Base-by-base conservation (phyloP, 2,888 invertebrate species). In the Abrostola tripartita region DNA sequence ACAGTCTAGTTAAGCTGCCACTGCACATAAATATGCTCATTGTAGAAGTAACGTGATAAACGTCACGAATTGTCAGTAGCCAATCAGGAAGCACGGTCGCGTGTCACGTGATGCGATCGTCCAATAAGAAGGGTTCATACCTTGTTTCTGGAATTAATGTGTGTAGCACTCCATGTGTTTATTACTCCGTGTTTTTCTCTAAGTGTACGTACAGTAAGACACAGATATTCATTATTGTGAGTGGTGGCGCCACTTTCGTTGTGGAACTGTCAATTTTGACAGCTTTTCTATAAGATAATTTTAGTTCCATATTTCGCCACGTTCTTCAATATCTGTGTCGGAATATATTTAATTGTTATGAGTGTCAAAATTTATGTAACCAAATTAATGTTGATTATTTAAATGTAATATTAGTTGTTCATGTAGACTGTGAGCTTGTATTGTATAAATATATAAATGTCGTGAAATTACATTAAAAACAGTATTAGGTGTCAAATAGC, bases 1-100 rank as follows among this genome's bases (percentile, higher is more conserved):
- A 10, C 61, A 70, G 14, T 36, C 38, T 9, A 72, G 76, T 41
- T 77, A 78, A 72, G 47, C 56, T 44, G 36, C 0, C 11, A 55
- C 11, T 11, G 5, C 8, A 41, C 5, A 41, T 52, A 44, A 24
- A 5, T 40, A 24, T 40, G 35, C 40, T 11, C 42, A 42, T 59
- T 70, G 54, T 60, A 64, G 44, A 57, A 70, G 53, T 71, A 49
- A 47, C 55, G 12, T 24, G 50, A 37, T 73, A 37, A 40, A 40
- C 24, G 38, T 42, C 53, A 36, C 42, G n/a, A 10, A 14, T 52
- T 65, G 47, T 10, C 14, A 47, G 36, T 11, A 6, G 10, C 49
- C 47, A 66, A 59, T 65, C 44, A 12, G 41, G 68, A 61, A 0
- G 61, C 44, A 44, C 40, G 4, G 8, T 7, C 9, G 24, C 24